These are phyloP conservation scores for Zophobas morio DNA, from an alignment of 1,140 invertebrate genomes.

Conservation along the genomic window DNA sequence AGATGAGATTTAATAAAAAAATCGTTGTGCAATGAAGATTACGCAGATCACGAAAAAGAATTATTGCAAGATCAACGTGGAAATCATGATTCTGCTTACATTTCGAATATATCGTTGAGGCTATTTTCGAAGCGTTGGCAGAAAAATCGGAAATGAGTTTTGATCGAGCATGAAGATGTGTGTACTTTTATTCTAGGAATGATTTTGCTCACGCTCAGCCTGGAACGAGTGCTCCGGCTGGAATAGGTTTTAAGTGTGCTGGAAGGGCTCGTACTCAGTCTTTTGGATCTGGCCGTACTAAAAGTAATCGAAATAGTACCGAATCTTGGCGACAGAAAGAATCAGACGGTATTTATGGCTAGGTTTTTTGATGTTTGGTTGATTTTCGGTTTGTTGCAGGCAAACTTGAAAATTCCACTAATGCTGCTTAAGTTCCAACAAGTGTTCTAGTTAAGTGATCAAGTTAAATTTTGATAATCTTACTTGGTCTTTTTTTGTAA, in stretches of 20 bases:
- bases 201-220: slow-evolving; percentile 55
- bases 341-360: slow-evolving; percentile 15
- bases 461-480: slow-evolving; percentile 33
- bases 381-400: slow-evolving; percentile 24
- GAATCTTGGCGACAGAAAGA: slow-evolving; percentile 65
- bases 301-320: slow-evolving; percentile 52
- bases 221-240: slow-evolving; percentile 65
- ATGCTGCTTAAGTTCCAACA: slow-evolving; percentile 34
- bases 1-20: too few species aligned
- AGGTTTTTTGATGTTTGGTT: not conserved
- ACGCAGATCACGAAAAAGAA: too few species aligned
- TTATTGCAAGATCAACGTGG: too few species aligned
- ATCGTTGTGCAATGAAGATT: too few species aligned
- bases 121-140: too few species aligned
- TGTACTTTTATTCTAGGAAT: slow-evolving; percentile 33
- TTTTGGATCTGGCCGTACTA: slow-evolving; percentile 68
- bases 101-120: too few species aligned
- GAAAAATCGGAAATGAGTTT: too few species aligned
- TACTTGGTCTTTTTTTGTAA: slow-evolving; percentile 47
- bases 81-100: too few species aligned
- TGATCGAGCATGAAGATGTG: not conserved
- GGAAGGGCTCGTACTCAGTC: slow-evolving; percentile 62
- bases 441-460: slow-evolving; percentile 42
- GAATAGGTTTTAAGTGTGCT: slow-evolving; percentile 60
- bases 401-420: slow-evolving; percentile 41